Evolutionary conservation across 2,797 vertebrate genomes (phyloP), one percentile per base, ranked within the genome.

Genomic region (Sebastolobus alascanus): DNA sequence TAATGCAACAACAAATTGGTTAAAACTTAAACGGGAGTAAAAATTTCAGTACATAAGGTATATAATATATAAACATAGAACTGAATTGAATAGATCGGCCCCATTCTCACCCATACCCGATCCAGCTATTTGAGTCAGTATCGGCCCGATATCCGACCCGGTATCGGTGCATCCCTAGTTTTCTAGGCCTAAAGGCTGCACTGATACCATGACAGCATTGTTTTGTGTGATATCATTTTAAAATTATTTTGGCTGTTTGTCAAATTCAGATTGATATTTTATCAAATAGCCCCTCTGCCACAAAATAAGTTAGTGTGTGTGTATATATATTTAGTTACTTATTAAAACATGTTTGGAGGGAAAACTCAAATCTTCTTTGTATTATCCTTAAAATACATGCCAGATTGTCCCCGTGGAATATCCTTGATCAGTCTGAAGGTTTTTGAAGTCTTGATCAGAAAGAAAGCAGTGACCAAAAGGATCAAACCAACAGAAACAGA

Each of bases 361-460:
- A 60, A 68, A 84, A 69, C 5, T 56, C 13, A 79, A 75, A 74
- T 69, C 33, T 71, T 75, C 54, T 79, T 76, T 67, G 46, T 27
- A 56, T 74, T 18, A 56, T 79, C 73, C 84, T 71, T 46, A 86
- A 90, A 84, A 80, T 61, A 67, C 43, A 61, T 29, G 64, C 25
- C 76, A 71, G 38, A 73, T 68, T 59, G 78, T 92, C 82, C 79
- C 79, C 9, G 22, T 73, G 79, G 79, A 80, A 38, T 84, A 77
- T 25, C 55, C 68, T 89, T 85, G 82, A 89, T 92, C 83, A 85
- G 22, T 50, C 35, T 73, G 18, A 83, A 68, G 54, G 14, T 65
- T 72, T 83, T 85, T 81, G 59, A 85, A 84, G 80, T 80, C 72
- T 67, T 77, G 40, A 87, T 87, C 71, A 82, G 77, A 82, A 60